Conservation (phyloP, 1,140 invertebrate species). For the Drosophila bocki region DNA sequence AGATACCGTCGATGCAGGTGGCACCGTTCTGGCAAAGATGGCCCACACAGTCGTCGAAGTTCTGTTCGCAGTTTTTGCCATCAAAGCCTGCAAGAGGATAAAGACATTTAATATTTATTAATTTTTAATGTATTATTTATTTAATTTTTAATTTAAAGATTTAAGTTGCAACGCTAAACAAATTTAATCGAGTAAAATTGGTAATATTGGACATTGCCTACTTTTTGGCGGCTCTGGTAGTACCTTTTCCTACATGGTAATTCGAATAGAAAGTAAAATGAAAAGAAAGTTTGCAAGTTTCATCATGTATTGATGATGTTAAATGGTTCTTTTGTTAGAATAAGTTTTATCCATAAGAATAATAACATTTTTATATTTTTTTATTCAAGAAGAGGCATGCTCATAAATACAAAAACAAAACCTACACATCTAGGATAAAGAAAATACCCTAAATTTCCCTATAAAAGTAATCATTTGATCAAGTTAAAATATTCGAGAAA, state of each 20-base stretch:
- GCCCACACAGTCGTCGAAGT: constrained; percentile 95
- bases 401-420: no score
- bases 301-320: no score
- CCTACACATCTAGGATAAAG: no score
- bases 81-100: constrained; percentile 89
- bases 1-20: constrained; percentile 94
- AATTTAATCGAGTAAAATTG: no score
- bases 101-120: not conserved
- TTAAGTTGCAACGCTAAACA: not conserved
- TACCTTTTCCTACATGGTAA: not conserved
- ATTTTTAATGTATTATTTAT: not conserved
- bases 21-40: constrained; percentile 96
- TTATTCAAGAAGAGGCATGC: no score
- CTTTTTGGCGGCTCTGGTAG: not conserved
- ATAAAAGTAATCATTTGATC: no score
- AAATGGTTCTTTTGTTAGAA: no score
- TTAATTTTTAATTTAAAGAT: not conserved
- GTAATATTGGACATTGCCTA: not conserved
- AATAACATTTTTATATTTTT: no score
- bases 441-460: no score
- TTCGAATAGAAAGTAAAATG: not conserved
- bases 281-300: not conserved
- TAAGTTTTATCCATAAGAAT: no score
- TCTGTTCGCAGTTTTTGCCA: constrained; percentile 94
- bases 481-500: not conserved